Conservation (phyloP, 2,797 vertebrate genomes). For the Scyliorhinus canicula region DNA sequence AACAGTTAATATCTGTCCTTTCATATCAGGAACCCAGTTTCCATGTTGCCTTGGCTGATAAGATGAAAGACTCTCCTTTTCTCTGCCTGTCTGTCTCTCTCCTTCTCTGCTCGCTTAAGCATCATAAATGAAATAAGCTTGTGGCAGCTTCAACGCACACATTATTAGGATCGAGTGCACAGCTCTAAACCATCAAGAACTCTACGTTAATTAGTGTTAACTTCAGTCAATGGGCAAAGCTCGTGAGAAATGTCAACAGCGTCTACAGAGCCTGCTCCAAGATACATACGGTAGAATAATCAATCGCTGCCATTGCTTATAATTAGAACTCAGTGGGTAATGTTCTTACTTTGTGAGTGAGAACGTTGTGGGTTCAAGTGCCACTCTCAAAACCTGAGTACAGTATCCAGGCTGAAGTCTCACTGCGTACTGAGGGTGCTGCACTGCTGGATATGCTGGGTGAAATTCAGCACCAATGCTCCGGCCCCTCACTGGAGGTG, state of each 20-base stretch:
- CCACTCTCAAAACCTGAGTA: not conserved
- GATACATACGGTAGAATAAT: not conserved
- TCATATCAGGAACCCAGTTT: not conserved
- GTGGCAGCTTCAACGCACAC: not conserved
- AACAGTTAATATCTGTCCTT: not conserved
- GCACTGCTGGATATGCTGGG: not conserved
- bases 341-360: not conserved
- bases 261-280: not conserved
- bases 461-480: too few relatives aligned
- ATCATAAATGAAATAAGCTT: not conserved
- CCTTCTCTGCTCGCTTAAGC: not conserved
- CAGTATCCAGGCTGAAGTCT: not conserved
- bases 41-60: not conserved
- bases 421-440: not conserved
- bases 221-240: not conserved
- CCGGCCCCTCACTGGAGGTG: too few relatives aligned
- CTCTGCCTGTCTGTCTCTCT: not conserved
- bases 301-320: not conserved
- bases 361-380: not conserved
- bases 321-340: not conserved
- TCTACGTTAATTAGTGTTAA: not conserved
- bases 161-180: not conserved
- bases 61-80: not conserved
- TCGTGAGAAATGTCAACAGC: not conserved
- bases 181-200: not conserved